These are phyloP conservation scores for Myotis findleyi DNA, from an alignment of 2,797 vertebrate species.

Conservation along the genomic window DNA sequence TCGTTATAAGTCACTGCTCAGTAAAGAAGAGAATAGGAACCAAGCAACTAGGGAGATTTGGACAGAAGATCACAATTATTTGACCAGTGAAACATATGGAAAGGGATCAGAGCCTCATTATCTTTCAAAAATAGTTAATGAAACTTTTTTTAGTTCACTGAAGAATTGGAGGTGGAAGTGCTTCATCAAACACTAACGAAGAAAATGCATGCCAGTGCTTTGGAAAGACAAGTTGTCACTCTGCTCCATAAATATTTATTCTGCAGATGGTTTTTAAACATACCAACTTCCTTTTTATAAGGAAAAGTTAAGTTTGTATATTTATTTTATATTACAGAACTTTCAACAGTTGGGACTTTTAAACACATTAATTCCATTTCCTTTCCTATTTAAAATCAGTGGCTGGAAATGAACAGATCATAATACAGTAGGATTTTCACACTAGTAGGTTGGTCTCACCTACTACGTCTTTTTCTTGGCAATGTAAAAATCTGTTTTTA, in stretches of 20 bases:
- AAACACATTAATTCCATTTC: slow-evolving; percentile 65
- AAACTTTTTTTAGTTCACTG: slow-evolving; percentile 64
- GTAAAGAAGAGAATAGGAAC: slow-evolving; percentile 73
- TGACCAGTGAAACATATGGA: slow-evolving; percentile 71
- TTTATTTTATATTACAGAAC: slow-evolving; percentile 80
- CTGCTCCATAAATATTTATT: slow-evolving; percentile 79
- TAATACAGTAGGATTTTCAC: slow-evolving; percentile 10
- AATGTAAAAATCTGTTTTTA: slow-evolving; percentile 16
- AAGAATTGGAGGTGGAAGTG: slow-evolving; percentile 75
- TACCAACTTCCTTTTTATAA: slow-evolving; percentile 72
- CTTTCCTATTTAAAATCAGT: slow-evolving; percentile 67
- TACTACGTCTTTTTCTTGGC: background rate
- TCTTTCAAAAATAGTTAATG: slow-evolving; percentile 79
- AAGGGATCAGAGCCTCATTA: slow-evolving; percentile 64
- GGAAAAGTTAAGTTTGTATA: slow-evolving; percentile 72
- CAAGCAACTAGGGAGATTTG: slow-evolving; percentile 58
- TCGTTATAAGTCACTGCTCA: slow-evolving; percentile 70
- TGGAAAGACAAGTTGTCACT: slow-evolving; percentile 76
- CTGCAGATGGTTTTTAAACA: slow-evolving; percentile 76
- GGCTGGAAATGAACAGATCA: slow-evolving; percentile 41
- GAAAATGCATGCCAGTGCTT: slow-evolving; percentile 67
- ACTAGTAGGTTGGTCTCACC: background rate
- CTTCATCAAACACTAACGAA: slow-evolving; percentile 72
- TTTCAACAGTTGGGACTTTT: slow-evolving; percentile 71
- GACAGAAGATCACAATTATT: slow-evolving; percentile 73